phyloP scores from a whole-genome alignment of 2,113 vertebrate species.

The Scomber colias region DNA sequence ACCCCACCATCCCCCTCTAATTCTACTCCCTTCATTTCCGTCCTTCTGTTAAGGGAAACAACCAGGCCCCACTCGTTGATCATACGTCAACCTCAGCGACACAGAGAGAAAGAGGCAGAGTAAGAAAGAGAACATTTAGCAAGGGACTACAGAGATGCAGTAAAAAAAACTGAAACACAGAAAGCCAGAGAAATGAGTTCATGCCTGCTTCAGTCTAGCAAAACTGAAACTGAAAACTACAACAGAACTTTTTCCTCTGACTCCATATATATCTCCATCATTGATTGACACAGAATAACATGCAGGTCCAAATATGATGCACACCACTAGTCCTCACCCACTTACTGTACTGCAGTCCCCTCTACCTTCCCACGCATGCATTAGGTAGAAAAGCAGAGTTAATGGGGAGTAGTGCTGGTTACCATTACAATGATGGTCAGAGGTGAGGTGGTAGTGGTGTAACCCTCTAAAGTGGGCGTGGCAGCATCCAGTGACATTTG shows the following conservation, averaged over 20 bases:
- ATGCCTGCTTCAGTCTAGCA: neutral
- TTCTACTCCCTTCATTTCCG: constrained; percentile 71
- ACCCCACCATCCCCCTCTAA: constrained; percentile 59
- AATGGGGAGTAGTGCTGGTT: constrained; percentile 65
- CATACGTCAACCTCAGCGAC: constrained; percentile 40
- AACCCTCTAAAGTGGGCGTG: constrained; percentile 90
- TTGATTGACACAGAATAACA: constrained; percentile 6
- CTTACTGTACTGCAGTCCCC: neutral
- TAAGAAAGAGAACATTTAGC: neutral
- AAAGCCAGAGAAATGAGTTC: neutral
- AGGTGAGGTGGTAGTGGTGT: constrained; percentile 88
- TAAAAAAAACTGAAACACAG: neutral
- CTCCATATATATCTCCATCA: neutral
- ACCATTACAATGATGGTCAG: constrained; percentile 95
- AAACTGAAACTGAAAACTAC: neutral
- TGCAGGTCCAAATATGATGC: constrained; percentile 1
- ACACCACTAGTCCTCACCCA: constrained; percentile 17
- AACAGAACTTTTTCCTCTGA: neutral
- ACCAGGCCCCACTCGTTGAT: constrained; percentile 36
- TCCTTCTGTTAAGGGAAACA: constrained; percentile 58
- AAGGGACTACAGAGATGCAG: neutral
- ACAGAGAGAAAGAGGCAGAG: constrained; percentile 10
- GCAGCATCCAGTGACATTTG: constrained; percentile 92
- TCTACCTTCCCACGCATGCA: constrained; percentile 51
- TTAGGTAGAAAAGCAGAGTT: neutral